Base-by-base conservation (phyloP, 2,888 invertebrate genomes). In the Drosophila prolongata region DNA sequence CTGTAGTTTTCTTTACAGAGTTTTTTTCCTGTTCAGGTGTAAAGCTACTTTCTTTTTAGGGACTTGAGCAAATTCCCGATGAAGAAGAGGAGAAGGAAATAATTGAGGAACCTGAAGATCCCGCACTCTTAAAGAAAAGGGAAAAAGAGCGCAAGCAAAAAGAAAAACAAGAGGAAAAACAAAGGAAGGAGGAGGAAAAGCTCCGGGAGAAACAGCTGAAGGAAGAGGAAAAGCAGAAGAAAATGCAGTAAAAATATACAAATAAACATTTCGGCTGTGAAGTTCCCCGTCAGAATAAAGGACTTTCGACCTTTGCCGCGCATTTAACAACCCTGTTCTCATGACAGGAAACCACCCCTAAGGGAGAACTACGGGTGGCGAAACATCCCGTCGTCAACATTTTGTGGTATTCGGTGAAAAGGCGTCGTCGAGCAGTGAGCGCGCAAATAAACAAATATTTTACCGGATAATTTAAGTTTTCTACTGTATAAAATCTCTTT, bases 331-430 rank as follows among this genome's bases (percentile, higher is more conserved):
- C 85, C 80, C 89, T 90, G 89, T 72, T 37, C 64, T 87, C 69
- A 34, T 62, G 47, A 70, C 44, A 65, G 38, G 49, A 90, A 89
- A 81, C 89, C 81, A 87, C 89, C 89, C 89, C 72, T 86, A 81
- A 75, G 75, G 62, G 62, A 61, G 73, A 70, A 65, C 64, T 44
- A 35, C 47, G 52, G 50, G 52, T 50, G 44, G 52, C 69, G 54
- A 50, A 58, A 54, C 38, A 65, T 62, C 57, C 69, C 66, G 75
- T 61, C 77, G 71, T 68, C 64, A 80, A 76, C 67, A 74, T 58
- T 73, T 40, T 81, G 87, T 79, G 74, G 76, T 76, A 83, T 79
- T 79, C 75, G 75, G 77, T 71, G 77, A 79, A 89, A 90, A 89
- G 89, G 89, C 89, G 90, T 89, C 90, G 78, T 78, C 87, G 77